Evolutionary conservation across 2,113 vertebrate species (phyloP).

Genomic region (Chlorodrepanis virens): DNA sequence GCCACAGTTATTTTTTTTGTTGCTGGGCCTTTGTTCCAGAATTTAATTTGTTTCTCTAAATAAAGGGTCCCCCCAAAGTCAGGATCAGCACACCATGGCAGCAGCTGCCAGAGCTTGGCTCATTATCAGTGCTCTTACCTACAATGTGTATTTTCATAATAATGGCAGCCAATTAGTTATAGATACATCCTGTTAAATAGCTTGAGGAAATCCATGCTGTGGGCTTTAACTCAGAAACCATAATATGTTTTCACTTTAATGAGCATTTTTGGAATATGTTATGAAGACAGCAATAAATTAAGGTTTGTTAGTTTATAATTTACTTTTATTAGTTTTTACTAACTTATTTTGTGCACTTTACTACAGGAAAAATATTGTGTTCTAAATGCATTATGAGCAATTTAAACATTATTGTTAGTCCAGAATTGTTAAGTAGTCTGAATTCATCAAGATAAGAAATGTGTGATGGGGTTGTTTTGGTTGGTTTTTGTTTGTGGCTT

Average conservation of each 20-base stretch:
- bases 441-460: not conserved
- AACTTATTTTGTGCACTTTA: not conserved
- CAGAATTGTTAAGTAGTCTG: not conserved
- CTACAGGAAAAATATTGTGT: not conserved
- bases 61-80: not conserved
- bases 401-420: not conserved
- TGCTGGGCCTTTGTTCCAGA: not conserved
- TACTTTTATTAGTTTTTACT: conserved; percentile 16
- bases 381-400: not conserved
- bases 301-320: not conserved
- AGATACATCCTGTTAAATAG: not conserved
- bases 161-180: not conserved
- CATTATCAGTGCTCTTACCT: not conserved
- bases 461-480: not conserved
- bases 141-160: not conserved
- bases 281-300: not conserved
- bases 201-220: not conserved
- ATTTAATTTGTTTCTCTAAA: not conserved
- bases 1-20: not conserved
- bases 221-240: not conserved
- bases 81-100: not conserved
- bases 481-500: not conserved
- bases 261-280: not conserved
- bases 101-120: not conserved
- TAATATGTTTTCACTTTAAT: not conserved